These are phyloP conservation scores for Scolanthus callimorphus DNA, from an alignment of 92 coral and sea anemone species.

Conservation along the genomic window DNA sequence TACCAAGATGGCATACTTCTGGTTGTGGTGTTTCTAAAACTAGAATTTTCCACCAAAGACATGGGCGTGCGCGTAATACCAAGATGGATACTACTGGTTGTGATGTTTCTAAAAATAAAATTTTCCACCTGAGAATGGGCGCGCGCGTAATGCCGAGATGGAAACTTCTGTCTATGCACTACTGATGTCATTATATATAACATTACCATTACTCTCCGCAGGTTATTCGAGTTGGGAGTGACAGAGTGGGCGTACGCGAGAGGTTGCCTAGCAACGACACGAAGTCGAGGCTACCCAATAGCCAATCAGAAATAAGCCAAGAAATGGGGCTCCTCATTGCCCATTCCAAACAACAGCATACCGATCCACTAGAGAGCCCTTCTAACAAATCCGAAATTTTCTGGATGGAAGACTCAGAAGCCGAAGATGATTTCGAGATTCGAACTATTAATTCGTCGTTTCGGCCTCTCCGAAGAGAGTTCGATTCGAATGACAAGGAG, in stretches of 20 bases:
- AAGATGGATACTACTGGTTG: too few relatives aligned
- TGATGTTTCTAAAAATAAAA: too few relatives aligned
- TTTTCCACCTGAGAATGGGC: too few relatives aligned
- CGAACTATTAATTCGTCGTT: slow-evolving; percentile 53
- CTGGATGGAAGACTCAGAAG: slow-evolving; percentile 42
- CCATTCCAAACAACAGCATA: not conserved
- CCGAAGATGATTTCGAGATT: slow-evolving; percentile 50
- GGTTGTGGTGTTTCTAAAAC: too few relatives aligned
- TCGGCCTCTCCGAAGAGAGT: slow-evolving; percentile 36
- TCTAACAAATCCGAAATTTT: slow-evolving; percentile 22
- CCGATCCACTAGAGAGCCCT: slow-evolving; percentile 11
- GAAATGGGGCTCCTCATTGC: slow-evolving; percentile 15
- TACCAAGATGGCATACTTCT: too few relatives aligned
- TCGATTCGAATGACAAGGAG: slow-evolving; percentile 73
- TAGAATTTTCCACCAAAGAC: too few relatives aligned
- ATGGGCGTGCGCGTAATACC: too few relatives aligned
- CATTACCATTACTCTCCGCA: too few relatives aligned
- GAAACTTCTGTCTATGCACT: too few relatives aligned
- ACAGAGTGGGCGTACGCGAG: not conserved
- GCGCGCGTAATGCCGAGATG: too few relatives aligned
- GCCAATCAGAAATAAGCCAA: slow-evolving; percentile 1
- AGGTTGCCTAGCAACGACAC: not conserved
- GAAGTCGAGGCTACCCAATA: not conserved
- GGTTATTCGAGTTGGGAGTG: not conserved
- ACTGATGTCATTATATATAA: too few relatives aligned